phyloP scores from a whole-genome alignment of 1,140 invertebrate species.

The Pseudomyrmex dendroicus region DNA sequence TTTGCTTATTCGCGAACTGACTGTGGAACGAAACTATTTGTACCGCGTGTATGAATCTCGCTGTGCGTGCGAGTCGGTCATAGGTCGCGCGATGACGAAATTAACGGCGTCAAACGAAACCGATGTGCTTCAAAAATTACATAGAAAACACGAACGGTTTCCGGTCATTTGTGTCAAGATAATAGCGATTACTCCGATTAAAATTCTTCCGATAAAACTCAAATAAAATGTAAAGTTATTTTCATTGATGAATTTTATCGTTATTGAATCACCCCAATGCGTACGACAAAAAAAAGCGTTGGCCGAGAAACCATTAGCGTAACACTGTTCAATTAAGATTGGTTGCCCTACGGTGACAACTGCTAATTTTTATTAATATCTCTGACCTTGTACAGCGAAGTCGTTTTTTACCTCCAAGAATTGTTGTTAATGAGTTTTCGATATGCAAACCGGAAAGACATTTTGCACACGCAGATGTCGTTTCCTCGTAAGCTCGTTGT shows the following conservation, averaged over 20 bases:
- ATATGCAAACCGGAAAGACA: neutral
- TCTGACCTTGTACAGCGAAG: neutral
- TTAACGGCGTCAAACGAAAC: constrained; percentile 26
- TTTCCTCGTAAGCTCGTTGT: neutral
- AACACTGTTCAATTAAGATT: constrained; percentile 16
- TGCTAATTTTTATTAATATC: neutral
- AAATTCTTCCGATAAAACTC: too few relatives aligned
- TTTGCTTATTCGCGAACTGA: neutral
- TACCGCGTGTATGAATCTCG: neutral
- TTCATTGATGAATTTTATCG: too few relatives aligned
- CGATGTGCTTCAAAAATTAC: neutral
- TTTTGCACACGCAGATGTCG: neutral
- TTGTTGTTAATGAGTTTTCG: neutral
- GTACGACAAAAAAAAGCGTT: neutral
- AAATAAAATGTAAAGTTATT: too few relatives aligned
- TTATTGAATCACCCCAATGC: too few relatives aligned
- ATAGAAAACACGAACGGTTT: too few relatives aligned
- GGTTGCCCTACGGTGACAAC: neutral
- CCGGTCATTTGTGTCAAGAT: too few relatives aligned
- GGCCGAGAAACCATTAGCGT: neutral
- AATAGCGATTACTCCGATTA: too few relatives aligned
- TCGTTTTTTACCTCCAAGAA: neutral
- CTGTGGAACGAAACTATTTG: neutral
- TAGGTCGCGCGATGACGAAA: constrained; percentile 40
- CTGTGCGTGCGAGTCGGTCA: constrained; percentile 36